phyloP scores from a whole-genome alignment of 2,113 vertebrate genomes.

The Corydoras maculifer region DNA sequence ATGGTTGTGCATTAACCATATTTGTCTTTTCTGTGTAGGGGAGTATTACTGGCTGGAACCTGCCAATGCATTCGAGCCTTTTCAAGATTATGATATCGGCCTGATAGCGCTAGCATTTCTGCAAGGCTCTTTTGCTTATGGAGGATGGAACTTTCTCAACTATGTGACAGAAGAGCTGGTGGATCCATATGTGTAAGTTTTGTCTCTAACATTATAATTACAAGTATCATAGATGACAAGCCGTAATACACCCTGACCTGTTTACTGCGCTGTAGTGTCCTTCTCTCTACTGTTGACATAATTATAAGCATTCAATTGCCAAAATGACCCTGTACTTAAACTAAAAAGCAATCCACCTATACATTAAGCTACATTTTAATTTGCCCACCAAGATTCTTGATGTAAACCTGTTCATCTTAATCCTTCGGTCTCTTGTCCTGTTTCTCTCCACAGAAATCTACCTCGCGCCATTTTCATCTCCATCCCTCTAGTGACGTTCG shows the following conservation, averaged over 20 bases:
- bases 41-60: constrained; percentile 88
- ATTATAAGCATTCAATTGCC: too few species aligned
- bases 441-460: constrained; percentile 70
- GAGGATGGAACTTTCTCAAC: constrained; percentile 93
- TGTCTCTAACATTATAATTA: too few species aligned
- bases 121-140: constrained; percentile 88
- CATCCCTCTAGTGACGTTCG: constrained; percentile 88
- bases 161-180: constrained; percentile 91
- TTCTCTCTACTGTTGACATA: too few species aligned
- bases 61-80: constrained; percentile 78
- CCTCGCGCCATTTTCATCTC: constrained; percentile 92
- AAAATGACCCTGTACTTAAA: too few species aligned
- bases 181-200: constrained; percentile 79
- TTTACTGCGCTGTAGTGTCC: too few species aligned
- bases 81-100: constrained; percentile 79
- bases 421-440: neutral
- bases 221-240: too few species aligned
- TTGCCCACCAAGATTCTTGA: neutral
- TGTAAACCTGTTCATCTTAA: neutral
- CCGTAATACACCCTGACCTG: too few species aligned
- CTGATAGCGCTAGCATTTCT: constrained; percentile 82
- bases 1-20: too few species aligned
- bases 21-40: constrained; percentile 56
- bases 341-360: neutral
- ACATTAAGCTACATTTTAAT: neutral